Evolutionary conservation across 2,113 vertebrate genomes (phyloP).

Genomic region (Cranoglanis bouderius): DNA sequence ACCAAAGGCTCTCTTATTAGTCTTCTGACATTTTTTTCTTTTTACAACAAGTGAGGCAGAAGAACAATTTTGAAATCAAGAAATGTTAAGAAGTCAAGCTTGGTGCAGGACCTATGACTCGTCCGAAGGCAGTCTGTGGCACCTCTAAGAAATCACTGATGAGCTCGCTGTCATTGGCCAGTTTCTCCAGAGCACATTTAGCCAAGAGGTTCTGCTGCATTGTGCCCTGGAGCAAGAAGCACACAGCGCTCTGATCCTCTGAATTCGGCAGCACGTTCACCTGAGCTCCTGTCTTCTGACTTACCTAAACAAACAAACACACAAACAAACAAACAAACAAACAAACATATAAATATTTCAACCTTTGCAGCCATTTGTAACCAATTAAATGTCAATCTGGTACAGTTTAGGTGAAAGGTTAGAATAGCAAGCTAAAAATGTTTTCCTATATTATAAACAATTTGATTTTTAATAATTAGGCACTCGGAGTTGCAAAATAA

Average conservation of each 20-base stretch:
- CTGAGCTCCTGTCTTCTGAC: conserved; percentile 76
- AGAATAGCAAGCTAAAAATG: background rate
- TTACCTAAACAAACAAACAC: conserved; percentile 67
- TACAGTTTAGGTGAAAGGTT: background rate
- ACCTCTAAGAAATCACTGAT: conserved; percentile 77
- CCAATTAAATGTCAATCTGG: too few relatives aligned
- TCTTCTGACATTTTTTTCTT: background rate
- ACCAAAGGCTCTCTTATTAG: background rate
- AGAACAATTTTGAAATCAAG: background rate
- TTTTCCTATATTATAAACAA: background rate
- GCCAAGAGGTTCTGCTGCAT: conserved; percentile 79
- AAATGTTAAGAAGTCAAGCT: background rate
- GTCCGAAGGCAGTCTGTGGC: conserved; percentile 80
- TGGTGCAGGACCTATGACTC: conserved; percentile 82
- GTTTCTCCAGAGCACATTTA: conserved; percentile 76
- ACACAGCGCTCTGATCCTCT: conserved; percentile 51
- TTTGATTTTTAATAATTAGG: background rate
- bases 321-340: background rate
- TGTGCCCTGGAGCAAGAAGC: conserved; percentile 82
- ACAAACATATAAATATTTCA: background rate
- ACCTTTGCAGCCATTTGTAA: background rate
- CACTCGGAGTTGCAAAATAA: background rate
- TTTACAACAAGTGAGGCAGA: background rate
- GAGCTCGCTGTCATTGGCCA: conserved; percentile 72
- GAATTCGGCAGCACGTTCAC: conserved; percentile 65